These are phyloP conservation scores for Diaprepes abbreviatus DNA, from an alignment of 2,888 invertebrate genomes.

Conservation along the genomic window DNA sequence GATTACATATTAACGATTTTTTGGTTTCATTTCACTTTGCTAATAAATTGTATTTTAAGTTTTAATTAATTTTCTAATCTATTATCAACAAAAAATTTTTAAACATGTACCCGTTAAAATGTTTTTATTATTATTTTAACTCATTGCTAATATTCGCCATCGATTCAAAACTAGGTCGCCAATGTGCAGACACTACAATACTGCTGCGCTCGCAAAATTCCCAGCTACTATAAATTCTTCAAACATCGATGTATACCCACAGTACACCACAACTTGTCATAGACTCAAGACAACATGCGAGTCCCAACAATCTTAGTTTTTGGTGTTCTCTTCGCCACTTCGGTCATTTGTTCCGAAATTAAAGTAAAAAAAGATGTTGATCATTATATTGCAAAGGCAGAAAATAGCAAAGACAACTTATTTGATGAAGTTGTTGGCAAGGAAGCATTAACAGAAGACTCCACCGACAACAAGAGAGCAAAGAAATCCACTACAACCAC, in stretches of 20 bases:
- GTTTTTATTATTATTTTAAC: no score
- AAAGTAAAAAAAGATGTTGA: conserved; percentile 13
- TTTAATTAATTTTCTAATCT: no score
- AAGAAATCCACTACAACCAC: conserved; percentile 68
- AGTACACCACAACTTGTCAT: conserved; percentile 25
- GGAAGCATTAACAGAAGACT: conserved; percentile 55
- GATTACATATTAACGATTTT: no score
- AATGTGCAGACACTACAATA: conserved; percentile 2
- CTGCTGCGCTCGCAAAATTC: conserved; percentile 24
- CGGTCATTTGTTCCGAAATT: conserved; percentile 30
- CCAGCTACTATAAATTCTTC: conserved; percentile 26
- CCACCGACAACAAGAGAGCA: conserved; percentile 51
- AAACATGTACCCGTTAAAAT: no score
- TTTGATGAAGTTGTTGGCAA: background rate
- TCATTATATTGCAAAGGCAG: conserved; percentile 7
- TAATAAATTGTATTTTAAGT: no score
- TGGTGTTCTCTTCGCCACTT: conserved; percentile 13
- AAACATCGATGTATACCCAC: background rate
- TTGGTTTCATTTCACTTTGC: no score
- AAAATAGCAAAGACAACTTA: background rate
- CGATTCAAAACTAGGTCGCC: conserved; percentile 20
- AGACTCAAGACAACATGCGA: conserved; percentile 35
- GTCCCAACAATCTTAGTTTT: conserved; percentile 18
- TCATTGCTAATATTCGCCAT: background rate
- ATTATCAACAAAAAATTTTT: no score